Evolutionary conservation across 2,113 vertebrate species (phyloP).

Genomic region (Sylvia atricapilla): DNA sequence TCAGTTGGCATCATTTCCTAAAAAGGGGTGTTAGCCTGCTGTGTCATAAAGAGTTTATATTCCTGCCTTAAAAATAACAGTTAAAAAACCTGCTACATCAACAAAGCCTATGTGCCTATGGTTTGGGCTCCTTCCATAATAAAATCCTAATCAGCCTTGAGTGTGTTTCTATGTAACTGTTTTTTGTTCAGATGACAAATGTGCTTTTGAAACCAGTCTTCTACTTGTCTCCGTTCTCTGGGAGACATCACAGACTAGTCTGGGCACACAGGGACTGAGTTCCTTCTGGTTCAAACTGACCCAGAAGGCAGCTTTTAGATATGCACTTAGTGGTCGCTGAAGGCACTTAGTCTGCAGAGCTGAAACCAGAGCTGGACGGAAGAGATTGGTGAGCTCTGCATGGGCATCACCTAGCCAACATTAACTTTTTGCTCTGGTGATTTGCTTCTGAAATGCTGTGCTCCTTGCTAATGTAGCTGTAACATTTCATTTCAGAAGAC

Average conservation of each 20-base stretch:
- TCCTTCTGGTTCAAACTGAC: background rate
- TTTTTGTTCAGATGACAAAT: background rate
- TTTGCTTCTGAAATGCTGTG: background rate
- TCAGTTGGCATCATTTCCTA: background rate
- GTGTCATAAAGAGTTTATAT: background rate
- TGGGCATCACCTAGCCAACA: background rate
- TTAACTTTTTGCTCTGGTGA: background rate
- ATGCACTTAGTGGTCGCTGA: background rate
- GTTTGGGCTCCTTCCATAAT: background rate
- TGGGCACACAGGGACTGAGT: background rate
- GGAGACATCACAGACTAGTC: background rate
- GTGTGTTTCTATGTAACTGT: background rate
- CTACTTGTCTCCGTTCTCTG: background rate
- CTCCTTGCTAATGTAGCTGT: background rate
- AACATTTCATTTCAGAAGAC: background rate
- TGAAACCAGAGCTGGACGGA: background rate
- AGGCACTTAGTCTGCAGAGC: background rate
- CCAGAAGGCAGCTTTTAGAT: background rate
- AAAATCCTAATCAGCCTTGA: background rate
- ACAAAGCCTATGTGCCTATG: background rate
- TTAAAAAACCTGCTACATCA: background rate
- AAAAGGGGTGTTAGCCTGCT: background rate
- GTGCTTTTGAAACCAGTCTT: background rate
- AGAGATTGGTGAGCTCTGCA: background rate
- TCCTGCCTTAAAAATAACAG: background rate